These are phyloP conservation scores for Onychostruthus taczanowskii DNA, from an alignment of 2,113 vertebrate species.

Conservation along the genomic window DNA sequence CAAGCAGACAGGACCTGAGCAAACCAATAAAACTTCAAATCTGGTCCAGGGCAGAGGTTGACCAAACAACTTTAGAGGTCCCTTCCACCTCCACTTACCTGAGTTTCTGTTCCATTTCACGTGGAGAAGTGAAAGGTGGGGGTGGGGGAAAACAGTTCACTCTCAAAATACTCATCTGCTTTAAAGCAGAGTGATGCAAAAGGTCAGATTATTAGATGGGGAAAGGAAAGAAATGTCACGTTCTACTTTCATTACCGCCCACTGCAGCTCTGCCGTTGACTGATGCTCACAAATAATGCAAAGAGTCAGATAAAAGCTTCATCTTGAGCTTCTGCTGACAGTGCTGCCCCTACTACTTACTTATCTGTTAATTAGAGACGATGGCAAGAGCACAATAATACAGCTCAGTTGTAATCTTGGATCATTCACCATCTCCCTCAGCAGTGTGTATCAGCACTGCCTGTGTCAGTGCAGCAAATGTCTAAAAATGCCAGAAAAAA, in stretches of 20 bases:
- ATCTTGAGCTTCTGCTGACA: background rate
- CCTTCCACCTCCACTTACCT: background rate
- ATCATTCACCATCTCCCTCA: background rate
- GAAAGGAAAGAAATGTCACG: slow-evolving; percentile 51
- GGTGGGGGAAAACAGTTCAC: background rate
- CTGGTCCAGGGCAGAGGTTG: background rate
- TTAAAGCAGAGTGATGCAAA: slow-evolving; percentile 28
- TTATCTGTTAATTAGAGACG: background rate
- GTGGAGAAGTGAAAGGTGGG: background rate
- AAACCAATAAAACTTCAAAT: background rate
- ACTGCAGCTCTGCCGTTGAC: background rate
- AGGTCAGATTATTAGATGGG: slow-evolving; percentile 45
- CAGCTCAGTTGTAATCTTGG: background rate
- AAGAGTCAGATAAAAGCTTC: background rate
- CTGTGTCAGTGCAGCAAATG: background rate
- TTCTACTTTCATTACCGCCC: slow-evolving; percentile 45
- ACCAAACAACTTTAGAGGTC: background rate
- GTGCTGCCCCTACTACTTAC: background rate
- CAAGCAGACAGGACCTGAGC: background rate
- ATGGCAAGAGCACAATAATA: background rate
- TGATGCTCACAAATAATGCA: background rate
- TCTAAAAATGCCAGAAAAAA: background rate
- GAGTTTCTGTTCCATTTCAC: background rate
- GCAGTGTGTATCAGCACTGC: background rate
- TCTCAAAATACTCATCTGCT: background rate